Conservation (phyloP, 2,888 invertebrate genomes). For the Meandrusa payeni region DNA sequence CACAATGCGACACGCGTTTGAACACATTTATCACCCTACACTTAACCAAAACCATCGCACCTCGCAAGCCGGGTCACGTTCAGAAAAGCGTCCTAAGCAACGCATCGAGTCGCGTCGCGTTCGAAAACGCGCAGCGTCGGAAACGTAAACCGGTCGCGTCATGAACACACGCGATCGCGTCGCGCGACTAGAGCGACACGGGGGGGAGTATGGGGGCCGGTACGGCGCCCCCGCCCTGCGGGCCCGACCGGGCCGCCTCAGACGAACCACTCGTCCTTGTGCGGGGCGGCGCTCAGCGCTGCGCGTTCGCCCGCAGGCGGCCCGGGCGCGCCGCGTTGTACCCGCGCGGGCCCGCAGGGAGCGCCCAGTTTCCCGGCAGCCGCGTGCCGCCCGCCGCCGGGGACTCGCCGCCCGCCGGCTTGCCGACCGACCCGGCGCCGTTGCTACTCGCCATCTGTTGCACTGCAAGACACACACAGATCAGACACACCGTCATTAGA, state of each 20-base stretch:
- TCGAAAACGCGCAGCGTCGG: slow-evolving; percentile 7
- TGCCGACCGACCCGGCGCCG: slow-evolving; percentile 70
- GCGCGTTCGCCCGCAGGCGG: slow-evolving; percentile 97
- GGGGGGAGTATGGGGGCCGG: slow-evolving; percentile 47
- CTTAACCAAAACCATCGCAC: too few relatives aligned
- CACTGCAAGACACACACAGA: too few relatives aligned
- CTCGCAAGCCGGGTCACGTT: too few relatives aligned
- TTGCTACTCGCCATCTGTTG: slow-evolving; percentile 87
- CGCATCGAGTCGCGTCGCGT: slow-evolving; percentile 20
- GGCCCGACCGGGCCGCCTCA: slow-evolving; percentile 74
- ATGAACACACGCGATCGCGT: neutral
- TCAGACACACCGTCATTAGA: too few relatives aligned
- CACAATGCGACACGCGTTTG: too few relatives aligned
- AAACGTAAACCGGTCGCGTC: slow-evolving; percentile 7
- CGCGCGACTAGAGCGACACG: slow-evolving; percentile 27
- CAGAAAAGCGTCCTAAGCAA: neutral
- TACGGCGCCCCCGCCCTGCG: slow-evolving; percentile 67
- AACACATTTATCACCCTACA: too few relatives aligned
- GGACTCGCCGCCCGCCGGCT: slow-evolving; percentile 75
- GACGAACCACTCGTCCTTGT: slow-evolving; percentile 97
- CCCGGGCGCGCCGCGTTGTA: slow-evolving; percentile 87
- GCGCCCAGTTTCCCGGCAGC: slow-evolving; percentile 96
- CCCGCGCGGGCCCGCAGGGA: slow-evolving; percentile 92
- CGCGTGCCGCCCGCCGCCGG: slow-evolving; percentile 72
- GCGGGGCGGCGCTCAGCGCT: slow-evolving; percentile 89